phyloP scores from a whole-genome alignment of 2,888 invertebrate genomes.

The Agrotis segetum region DNA sequence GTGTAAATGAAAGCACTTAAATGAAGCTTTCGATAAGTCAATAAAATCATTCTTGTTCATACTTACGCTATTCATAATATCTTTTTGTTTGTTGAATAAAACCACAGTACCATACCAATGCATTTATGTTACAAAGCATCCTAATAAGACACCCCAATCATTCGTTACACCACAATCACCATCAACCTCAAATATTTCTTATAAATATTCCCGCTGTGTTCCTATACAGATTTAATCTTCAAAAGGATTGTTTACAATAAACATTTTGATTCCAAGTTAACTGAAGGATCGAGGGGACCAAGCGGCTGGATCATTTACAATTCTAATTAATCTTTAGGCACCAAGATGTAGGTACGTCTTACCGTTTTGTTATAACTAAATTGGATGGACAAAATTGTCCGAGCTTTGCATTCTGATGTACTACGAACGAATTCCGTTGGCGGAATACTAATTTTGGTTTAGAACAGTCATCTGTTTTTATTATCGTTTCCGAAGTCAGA shows the following conservation, averaged over 20 bases:
- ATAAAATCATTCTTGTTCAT: too few relatives aligned
- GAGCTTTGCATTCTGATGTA: slow-evolving; percentile 87
- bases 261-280: slow-evolving; percentile 88
- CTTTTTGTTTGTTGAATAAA: not conserved
- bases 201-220: slow-evolving; percentile 85
- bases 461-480: slow-evolving; percentile 68
- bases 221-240: slow-evolving; percentile 86
- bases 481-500: slow-evolving; percentile 41
- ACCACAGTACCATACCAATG: not conserved
- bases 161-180: slow-evolving; percentile 53
- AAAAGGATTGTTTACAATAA: slow-evolving; percentile 89
- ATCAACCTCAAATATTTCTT: slow-evolving; percentile 77
- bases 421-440: slow-evolving; percentile 66
- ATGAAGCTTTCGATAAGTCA: too few relatives aligned
- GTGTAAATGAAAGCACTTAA: too few relatives aligned
- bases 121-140: not conserved
- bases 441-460: slow-evolving; percentile 81
- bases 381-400: slow-evolving; percentile 79
- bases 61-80: too few relatives aligned
- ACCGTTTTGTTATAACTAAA: slow-evolving; percentile 80
- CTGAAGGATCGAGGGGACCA: slow-evolving; percentile 82
- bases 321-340: slow-evolving; percentile 87
- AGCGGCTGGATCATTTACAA: slow-evolving; percentile 85
- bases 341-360: slow-evolving; percentile 82
- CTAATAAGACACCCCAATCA: slow-evolving; percentile 7